Percentiles rank a stretch among this genome's conserved stretches.
Evolutionary conservation across 2,888 invertebrate species (phyloP).

Genomic region (Zhengitettix transpicula): DNA sequence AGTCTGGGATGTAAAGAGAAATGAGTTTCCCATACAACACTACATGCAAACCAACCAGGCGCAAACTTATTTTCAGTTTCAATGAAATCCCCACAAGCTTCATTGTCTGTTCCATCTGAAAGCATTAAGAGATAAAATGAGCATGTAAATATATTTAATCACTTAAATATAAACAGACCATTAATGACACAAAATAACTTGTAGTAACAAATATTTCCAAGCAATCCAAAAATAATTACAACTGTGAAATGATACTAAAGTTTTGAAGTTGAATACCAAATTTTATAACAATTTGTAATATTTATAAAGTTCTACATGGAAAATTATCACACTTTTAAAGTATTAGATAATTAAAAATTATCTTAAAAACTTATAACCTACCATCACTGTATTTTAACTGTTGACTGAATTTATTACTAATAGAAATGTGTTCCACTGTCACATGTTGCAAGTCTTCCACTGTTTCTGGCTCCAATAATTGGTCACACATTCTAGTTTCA

Average conservation of each 20-base stretch:
- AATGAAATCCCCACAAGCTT: slow-evolving; percentile 19
- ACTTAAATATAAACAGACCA: no score
- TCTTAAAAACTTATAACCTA: not conserved
- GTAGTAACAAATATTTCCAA: no score
- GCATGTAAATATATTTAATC: no score
- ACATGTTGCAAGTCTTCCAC: slow-evolving; percentile 25
- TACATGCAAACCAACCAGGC: slow-evolving; percentile 56
- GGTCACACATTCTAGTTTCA: slow-evolving; percentile 46
- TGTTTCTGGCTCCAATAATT: slow-evolving; percentile 45
- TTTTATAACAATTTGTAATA: not conserved
- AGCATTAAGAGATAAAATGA: no score
- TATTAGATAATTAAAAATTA: no score
- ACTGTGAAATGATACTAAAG: not conserved
- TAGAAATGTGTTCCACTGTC: slow-evolving; percentile 3
- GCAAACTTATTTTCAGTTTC: slow-evolving; percentile 31
- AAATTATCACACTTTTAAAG: no score
- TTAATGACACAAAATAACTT: no score
- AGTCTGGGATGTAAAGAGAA: slow-evolving; percentile 54
- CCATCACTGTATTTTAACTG: slow-evolving; percentile 3
- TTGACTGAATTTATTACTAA: not conserved
- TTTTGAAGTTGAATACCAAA: not conserved
- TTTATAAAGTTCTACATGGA: no score
- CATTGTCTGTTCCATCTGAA: slow-evolving; percentile 5
- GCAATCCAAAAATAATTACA: no score
- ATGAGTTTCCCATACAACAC: slow-evolving; percentile 51